These are phyloP conservation scores for Nomia melanderi DNA, from an alignment of 1,140 invertebrate genomes.

Conservation along the genomic window DNA sequence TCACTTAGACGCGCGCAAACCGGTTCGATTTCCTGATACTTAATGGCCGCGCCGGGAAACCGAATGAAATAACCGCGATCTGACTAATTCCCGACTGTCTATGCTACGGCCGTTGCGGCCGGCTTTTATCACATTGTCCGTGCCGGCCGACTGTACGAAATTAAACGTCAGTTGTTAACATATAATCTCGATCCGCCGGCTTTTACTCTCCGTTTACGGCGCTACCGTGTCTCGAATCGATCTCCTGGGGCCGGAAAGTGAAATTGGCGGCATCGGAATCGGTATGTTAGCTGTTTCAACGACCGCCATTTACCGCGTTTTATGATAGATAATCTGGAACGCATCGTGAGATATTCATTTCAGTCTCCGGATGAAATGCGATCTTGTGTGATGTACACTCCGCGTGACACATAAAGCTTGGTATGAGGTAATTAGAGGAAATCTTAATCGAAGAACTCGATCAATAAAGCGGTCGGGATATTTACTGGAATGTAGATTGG, in stretches of 20 bases:
- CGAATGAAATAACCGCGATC: slow-evolving; percentile 1
- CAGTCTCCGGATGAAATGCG: no score
- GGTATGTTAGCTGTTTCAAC: no score
- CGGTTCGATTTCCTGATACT: slow-evolving; percentile 44
- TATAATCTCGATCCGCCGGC: slow-evolving; percentile 1
- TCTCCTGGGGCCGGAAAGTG: neutral
- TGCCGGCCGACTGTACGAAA: slow-evolving; percentile 6
- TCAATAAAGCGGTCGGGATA: no score
- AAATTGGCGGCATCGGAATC: no score
- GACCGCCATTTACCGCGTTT: no score
- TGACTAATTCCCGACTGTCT: slow-evolving; percentile 32
- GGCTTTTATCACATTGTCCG: slow-evolving; percentile 33
- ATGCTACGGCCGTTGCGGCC: neutral
- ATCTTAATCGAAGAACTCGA: no score
- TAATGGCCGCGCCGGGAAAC: neutral
- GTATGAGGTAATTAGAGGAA: no score
- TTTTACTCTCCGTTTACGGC: neutral
- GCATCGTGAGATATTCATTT: no score
- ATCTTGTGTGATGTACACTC: no score
- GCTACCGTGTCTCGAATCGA: neutral
- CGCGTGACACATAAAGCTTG: no score
- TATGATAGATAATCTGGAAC: no score
- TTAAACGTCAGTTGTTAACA: slow-evolving; percentile 27
- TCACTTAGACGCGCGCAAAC: slow-evolving; percentile 7
- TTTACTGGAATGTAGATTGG: no score